Evolutionary conservation across 2,113 vertebrate species (phyloP).

Genomic region (Chaetops frenatus): DNA sequence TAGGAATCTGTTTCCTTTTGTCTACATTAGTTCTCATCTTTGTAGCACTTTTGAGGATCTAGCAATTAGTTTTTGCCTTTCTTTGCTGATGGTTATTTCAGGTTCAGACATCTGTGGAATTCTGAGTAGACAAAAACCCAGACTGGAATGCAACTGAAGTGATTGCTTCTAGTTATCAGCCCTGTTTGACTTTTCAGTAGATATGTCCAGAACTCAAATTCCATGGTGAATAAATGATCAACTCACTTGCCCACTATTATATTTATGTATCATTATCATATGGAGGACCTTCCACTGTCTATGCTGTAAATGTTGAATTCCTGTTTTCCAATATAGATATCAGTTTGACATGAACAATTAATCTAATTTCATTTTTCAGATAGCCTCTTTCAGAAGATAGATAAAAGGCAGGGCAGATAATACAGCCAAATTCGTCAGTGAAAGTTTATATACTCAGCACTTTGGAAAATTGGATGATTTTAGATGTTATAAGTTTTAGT

Average conservation of each 20-base stretch:
- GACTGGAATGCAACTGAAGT: not conserved
- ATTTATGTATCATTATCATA: not conserved
- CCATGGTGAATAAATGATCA: fast-evolving
- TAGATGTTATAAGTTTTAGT: not conserved
- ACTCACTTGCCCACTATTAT: not conserved
- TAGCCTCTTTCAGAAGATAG: not conserved
- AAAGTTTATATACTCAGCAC: not conserved
- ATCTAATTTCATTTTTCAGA: not conserved
- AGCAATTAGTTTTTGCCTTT: not conserved
- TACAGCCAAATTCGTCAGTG: not conserved
- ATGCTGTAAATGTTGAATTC: not conserved
- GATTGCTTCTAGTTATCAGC: not conserved
- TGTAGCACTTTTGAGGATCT: not conserved
- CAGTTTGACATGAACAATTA: not conserved
- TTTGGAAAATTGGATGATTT: not conserved
- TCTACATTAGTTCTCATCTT: not conserved
- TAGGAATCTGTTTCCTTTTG: not conserved
- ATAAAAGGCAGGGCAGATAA: not conserved
- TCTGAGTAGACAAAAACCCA: not conserved
- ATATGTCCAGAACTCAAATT: not conserved
- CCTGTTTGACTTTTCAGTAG: not conserved
- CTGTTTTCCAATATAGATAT: not conserved
- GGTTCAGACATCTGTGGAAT: not conserved
- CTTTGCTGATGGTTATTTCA: not conserved
- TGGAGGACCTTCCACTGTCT: not conserved